Evolutionary conservation across 2,888 invertebrate species (phyloP), one percentile per base, ranked within the genome.

Genomic region (Pseudoips prasinana): DNA sequence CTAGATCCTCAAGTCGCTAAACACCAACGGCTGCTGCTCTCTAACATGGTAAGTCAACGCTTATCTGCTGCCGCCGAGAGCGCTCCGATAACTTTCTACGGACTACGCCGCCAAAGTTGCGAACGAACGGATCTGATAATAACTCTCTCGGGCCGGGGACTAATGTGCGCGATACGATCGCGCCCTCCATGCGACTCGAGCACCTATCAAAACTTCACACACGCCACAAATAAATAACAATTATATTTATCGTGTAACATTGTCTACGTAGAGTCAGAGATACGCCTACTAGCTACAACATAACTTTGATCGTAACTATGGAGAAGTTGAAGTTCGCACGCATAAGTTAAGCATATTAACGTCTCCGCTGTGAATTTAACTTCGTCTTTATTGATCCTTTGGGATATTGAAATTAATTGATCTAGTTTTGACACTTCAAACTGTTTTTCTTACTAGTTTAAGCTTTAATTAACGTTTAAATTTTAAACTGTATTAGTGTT

Each of bases 11-110:
- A 87, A 77, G 62, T 84, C 73, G 85, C 78, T 82, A 88, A 88
- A 79, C 85, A 85, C 69, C 87, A 85, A 66, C 78, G 85, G 53
- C 76, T 85, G 81, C 87, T 86, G 86, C 87, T 88, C 87, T 87
- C 88, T 79, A 88, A 88, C 84, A 88, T 88, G 88, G 88, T 88
- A 78, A 88, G 85, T 85, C 25, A 42, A 35, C 35, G 42, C 60
- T 72, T 64, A 58, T 63, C 59, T 36, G 36, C 37, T 51, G 41
- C 41, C 44, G 49, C 58, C 55, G 57, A 50, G 44, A 51, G 53
- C 60, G 54, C 58, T 54, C 56, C 62, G 64, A 67, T 64, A 77
- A 81, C 55, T 74, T 75, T 63, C 44, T 61, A 53, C 66, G 50
- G 51, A 58, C 73, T 51, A 55, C 64, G 40, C 40, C 58, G 53